Percentiles rank a stretch among this genome's conserved stretches.
These are phyloP conservation scores for Salpingus planirostris DNA, from an alignment of 2,888 invertebrate genomes.

Conservation along the genomic window DNA sequence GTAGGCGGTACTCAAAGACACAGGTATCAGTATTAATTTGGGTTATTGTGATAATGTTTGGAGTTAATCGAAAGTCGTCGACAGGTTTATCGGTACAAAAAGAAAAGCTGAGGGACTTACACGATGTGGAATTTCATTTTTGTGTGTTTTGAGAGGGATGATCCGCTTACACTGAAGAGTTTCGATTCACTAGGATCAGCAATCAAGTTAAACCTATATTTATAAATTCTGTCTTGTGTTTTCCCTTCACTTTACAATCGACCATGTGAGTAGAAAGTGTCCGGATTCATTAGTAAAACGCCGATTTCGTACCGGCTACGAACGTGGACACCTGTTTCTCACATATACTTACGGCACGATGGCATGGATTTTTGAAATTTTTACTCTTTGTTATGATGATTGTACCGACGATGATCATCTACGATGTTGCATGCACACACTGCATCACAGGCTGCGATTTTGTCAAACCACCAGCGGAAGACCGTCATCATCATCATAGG, in stretches of 20 bases:
- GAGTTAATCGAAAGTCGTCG: no score
- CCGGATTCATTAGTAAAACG: slow-evolving; percentile 1
- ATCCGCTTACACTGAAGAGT: slow-evolving; percentile 31
- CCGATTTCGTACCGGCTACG: slow-evolving; percentile 3
- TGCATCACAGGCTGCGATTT: no score
- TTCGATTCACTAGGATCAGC: slow-evolving; percentile 35
- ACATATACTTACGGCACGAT: slow-evolving; percentile 8
- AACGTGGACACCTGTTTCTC: slow-evolving; percentile 8
- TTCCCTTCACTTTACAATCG: slow-evolving; percentile 41
- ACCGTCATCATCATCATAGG: no score
- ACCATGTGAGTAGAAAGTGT: slow-evolving; percentile 26
- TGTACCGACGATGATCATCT: no score
- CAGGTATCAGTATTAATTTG: no score
- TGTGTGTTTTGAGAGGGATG: slow-evolving; percentile 17
- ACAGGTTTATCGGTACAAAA: no score
- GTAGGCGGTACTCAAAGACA: no score
- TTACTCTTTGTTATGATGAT: no score
- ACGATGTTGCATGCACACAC: no score
- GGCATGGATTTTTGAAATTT: slow-evolving; percentile 10
- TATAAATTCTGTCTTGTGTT: slow-evolving; percentile 39
- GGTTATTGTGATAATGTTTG: no score
- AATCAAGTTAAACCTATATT: slow-evolving; percentile 35
- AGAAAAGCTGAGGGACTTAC: slow-evolving; percentile 30
- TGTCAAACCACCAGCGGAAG: no score
- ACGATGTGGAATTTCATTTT: slow-evolving; percentile 34